These are phyloP conservation scores for Drosophila anceps DNA, from an alignment of 2,888 invertebrate species.

Conservation along the genomic window DNA sequence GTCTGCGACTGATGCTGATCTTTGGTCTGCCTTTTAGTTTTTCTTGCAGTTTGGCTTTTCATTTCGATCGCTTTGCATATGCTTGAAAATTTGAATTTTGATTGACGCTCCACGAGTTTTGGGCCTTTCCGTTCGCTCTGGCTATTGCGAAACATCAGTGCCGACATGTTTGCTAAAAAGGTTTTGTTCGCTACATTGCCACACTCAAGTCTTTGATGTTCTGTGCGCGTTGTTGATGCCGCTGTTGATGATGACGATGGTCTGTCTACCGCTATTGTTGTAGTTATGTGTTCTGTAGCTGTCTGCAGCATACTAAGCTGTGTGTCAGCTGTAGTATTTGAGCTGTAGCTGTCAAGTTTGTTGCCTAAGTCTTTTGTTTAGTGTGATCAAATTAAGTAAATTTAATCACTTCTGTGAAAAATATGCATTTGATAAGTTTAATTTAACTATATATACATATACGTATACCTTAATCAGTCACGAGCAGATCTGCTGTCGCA, in stretches of 20 bases:
- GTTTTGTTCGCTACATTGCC: constrained; percentile 45
- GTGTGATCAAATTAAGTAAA: neutral
- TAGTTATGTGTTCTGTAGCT: constrained; percentile 16
- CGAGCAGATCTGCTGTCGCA: constrained; percentile 15
- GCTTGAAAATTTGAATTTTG: constrained; percentile 70
- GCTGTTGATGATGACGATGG: constrained; percentile 13
- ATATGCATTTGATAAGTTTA: neutral
- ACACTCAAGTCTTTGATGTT: constrained; percentile 48
- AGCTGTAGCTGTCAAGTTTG: constrained; percentile 25
- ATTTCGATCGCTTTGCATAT: constrained; percentile 57
- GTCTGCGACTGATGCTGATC: constrained; percentile 31
- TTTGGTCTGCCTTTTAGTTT: constrained; percentile 36
- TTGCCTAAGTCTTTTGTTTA: constrained; percentile 43
- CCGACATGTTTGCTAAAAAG: constrained; percentile 27
- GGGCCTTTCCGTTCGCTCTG: constrained; percentile 48
- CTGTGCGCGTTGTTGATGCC: constrained; percentile 19
- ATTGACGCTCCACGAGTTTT: constrained; percentile 59
- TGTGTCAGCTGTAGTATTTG: neutral
- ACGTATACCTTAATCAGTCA: neutral
- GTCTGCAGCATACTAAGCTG: neutral
- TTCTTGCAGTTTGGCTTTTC: constrained; percentile 48
- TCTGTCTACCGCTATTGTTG: constrained; percentile 20
- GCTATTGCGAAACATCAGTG: constrained; percentile 60
- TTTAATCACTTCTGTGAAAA: neutral
- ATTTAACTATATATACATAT: neutral